Evolutionary conservation across 30 jellyfish, hydroid and myxozoan species (phyloP).

Genomic region (Turritopsis dohrnii): DNA sequence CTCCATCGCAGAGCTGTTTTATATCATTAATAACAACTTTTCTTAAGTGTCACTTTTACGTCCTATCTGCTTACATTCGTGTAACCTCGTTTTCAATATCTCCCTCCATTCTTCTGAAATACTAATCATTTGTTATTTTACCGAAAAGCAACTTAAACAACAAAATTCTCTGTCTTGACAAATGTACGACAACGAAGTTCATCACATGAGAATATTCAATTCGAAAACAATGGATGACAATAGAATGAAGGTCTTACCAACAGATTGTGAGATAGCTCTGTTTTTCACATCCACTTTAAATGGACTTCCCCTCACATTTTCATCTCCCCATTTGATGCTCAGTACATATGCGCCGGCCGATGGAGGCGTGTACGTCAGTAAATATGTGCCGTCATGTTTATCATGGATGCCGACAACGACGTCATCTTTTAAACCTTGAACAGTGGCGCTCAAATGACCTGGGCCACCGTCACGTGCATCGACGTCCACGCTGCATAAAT

Average conservation of each 20-base stretch:
- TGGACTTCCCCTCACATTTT: conserved; percentile 86
- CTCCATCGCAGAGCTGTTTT: neutral
- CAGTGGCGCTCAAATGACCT: conserved; percentile 72
- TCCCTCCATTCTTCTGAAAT: no score
- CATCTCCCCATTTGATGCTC: conserved; percentile 61
- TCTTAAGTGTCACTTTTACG: no score
- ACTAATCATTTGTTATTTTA: no score
- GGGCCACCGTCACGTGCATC: conserved; percentile 76
- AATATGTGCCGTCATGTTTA: conserved; percentile 54
- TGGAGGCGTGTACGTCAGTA: conserved; percentile 58
- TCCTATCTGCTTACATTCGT: no score
- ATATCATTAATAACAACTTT: no score
- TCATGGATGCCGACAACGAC: conserved; percentile 48
- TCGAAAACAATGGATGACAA: no score
- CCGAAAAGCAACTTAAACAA: no score
- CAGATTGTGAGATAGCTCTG: conserved; percentile 49
- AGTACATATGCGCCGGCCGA: conserved; percentile 74
- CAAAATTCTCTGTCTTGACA: no score
- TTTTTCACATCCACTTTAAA: conserved; percentile 57
- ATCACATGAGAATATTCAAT: no score
- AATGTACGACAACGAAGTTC: neutral
- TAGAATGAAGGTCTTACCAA: conserved; percentile 42
- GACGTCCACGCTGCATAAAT: conserved; percentile 36
- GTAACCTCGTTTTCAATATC: no score
- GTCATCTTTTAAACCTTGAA: conserved; percentile 45